phyloP scores from a whole-genome alignment of 2,888 invertebrate species.

The Eupithecia abbreviata region DNA sequence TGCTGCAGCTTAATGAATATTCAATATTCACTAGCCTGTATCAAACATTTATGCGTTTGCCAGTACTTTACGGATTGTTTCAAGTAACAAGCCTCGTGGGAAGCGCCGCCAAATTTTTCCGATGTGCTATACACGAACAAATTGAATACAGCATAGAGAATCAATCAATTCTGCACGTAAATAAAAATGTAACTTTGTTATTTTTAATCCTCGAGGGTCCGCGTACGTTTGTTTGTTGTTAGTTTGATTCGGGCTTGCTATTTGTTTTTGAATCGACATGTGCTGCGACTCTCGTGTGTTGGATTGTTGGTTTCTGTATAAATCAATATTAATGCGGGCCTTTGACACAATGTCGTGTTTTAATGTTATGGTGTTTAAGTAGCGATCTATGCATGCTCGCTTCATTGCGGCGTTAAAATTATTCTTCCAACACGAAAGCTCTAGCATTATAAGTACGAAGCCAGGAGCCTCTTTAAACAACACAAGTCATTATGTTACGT shows the following conservation, averaged over 20 bases:
- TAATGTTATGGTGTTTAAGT: constrained; percentile 26
- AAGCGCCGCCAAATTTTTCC: constrained; percentile 49
- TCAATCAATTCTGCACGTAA: constrained; percentile 36
- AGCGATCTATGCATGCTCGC: constrained; percentile 18
- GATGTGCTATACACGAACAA: constrained; percentile 43
- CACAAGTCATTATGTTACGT: constrained; percentile 56
- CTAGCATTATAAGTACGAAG: constrained; percentile 36
- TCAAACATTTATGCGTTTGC: constrained; percentile 66
- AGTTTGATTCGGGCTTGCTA: constrained; percentile 33
- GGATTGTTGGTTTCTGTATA: constrained; percentile 32
- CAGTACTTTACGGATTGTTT: constrained; percentile 56
- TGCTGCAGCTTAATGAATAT: constrained; percentile 44
- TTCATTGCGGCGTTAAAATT: constrained; percentile 25
- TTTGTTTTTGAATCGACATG: constrained; percentile 38
- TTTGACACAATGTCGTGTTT: constrained; percentile 34
- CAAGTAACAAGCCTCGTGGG: constrained; percentile 55
- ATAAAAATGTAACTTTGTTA: constrained; percentile 35
- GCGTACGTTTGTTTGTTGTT: constrained; percentile 37
- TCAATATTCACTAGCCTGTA: constrained; percentile 43
- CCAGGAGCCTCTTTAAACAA: constrained; percentile 52
- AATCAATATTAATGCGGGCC: constrained; percentile 35
- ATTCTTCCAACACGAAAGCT: constrained; percentile 24
- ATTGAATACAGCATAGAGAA: constrained; percentile 43
- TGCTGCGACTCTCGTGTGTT: constrained; percentile 7
- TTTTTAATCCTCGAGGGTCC: constrained; percentile 31